Evolutionary conservation across 2,888 invertebrate species (phyloP).

Genomic region (Melinopterus prodromus): DNA sequence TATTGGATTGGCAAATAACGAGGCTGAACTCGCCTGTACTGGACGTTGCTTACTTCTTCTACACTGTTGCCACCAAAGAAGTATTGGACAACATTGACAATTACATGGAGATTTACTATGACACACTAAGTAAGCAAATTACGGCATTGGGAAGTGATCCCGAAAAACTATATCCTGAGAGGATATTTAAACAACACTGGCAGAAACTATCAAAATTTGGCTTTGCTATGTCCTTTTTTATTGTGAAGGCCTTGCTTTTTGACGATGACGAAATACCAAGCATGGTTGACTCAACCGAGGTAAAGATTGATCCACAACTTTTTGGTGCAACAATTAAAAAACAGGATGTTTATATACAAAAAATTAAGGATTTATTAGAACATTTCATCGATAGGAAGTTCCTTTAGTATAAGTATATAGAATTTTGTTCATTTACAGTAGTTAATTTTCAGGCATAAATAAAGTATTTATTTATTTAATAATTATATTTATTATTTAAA

Average conservation of each 20-base stretch:
- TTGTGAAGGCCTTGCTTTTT: conserved; percentile 43
- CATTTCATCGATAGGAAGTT: conserved; percentile 36
- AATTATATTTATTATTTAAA: no score
- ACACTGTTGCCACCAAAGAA: conserved; percentile 46
- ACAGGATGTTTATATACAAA: conserved; percentile 26
- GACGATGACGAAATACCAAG: conserved; percentile 36
- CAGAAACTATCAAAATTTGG: conserved; percentile 47
- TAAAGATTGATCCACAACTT: conserved; percentile 31
- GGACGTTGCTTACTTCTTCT: conserved; percentile 52
- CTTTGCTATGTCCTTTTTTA: conserved; percentile 41
- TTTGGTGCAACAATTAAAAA: neutral
- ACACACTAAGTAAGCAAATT: conserved; percentile 46
- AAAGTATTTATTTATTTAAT: no score
- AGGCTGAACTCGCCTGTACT: conserved; percentile 44
- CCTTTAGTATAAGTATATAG: conserved; percentile 9
- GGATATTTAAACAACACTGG: conserved; percentile 48
- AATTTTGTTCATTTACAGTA: no score
- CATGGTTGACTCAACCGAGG: conserved; percentile 17
- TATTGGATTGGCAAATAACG: conserved; percentile 49
- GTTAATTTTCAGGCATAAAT: no score
- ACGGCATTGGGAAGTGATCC: conserved; percentile 48
- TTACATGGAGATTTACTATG: conserved; percentile 50
- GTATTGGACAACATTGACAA: conserved; percentile 47
- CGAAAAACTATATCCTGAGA: conserved; percentile 49
- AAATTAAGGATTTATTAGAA: conserved; percentile 33